Percentiles rank a stretch among this genome's conserved stretches.
These are phyloP conservation scores for Tiliacea aurago DNA, from an alignment of 2,888 invertebrate genomes.

Conservation along the genomic window DNA sequence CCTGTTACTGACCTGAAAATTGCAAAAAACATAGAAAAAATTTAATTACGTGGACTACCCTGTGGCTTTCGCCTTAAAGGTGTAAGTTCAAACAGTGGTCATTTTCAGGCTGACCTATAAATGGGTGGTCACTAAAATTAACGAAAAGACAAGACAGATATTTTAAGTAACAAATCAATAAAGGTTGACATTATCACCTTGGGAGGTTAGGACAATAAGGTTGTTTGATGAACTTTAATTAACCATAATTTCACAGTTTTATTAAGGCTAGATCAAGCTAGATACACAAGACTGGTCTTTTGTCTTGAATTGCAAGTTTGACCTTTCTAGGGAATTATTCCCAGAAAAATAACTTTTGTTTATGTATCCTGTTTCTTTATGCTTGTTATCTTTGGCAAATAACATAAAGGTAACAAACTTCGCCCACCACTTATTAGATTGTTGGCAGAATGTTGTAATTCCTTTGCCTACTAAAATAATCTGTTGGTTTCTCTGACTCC, in stretches of 20 bases:
- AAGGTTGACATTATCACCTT: conserved; percentile 40
- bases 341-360: conserved; percentile 7
- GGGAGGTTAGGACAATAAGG: conserved; percentile 15
- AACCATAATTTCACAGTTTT: background rate
- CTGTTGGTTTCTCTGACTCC: background rate
- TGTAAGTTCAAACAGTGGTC: conserved; percentile 17
- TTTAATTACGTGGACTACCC: no score
- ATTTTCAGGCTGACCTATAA: conserved; percentile 31
- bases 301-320: conserved; percentile 24
- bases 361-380: conserved; percentile 14
- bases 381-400: conserved; percentile 26
- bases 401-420: conserved; percentile 31
- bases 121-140: conserved; percentile 15
- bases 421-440: conserved; percentile 23
- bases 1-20: no score
- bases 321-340: conserved; percentile 21
- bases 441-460: conserved; percentile 38
- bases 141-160: conserved; percentile 26
- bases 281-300: conserved; percentile 25
- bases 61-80: background rate
- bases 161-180: conserved; percentile 49
- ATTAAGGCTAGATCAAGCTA: conserved; percentile 4
- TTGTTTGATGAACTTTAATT: conserved; percentile 36
- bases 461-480: conserved; percentile 16
- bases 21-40: no score